Base-by-base conservation (phyloP, 2,113 vertebrate genomes). In the Phyllopteryx taeniolatus region DNA sequence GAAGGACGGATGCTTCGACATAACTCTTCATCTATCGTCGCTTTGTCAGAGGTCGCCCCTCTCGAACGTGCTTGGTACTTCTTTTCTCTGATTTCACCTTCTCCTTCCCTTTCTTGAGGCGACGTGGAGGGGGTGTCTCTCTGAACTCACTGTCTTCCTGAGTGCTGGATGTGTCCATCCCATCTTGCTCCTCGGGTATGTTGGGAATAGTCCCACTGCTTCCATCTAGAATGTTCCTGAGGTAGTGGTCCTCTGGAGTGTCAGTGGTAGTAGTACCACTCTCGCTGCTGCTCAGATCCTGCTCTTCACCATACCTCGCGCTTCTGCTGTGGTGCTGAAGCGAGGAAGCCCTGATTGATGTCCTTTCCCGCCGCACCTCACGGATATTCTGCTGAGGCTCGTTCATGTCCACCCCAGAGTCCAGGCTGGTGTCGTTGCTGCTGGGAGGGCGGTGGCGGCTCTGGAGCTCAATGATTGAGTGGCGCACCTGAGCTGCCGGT, bases 381-480 rank as follows among this genome's bases (percentile, higher is more conserved):
- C 94, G 84, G 59, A 86, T 84, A 59, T 82, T 90, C 2, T 92
- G 93, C 73, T 93, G 95, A 27, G 92, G 95, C 86, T 98, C 97
- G 15, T 96, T 98, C 96, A 99, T 97, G 84, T 99, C 97, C 76
- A 99, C 96, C 0, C 97, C 97, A 0, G 97, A 99, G 86, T 99
- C 97, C 74, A 98, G 91, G 81, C 97, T 99, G 17, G 96, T 96
- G 82, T 98, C 97, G 0, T 98, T 97, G 81, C 96, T 98, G 90
- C 96, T 95, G 0, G 93, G 87, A 2, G 95, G 94, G 67, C 93
- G 94, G 62, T 92, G 94, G 79, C 94, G 94, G 78, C 93, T 93
- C 75, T 92, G 93, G 72, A 98, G 92, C 86, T 96, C 96, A 47
- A 99, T 96, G 73, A 98, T 95, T 43, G 97, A 99, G 84, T 99